Conservation (phyloP, 2,888 invertebrate genomes). For the Lymantria dispar region DNA sequence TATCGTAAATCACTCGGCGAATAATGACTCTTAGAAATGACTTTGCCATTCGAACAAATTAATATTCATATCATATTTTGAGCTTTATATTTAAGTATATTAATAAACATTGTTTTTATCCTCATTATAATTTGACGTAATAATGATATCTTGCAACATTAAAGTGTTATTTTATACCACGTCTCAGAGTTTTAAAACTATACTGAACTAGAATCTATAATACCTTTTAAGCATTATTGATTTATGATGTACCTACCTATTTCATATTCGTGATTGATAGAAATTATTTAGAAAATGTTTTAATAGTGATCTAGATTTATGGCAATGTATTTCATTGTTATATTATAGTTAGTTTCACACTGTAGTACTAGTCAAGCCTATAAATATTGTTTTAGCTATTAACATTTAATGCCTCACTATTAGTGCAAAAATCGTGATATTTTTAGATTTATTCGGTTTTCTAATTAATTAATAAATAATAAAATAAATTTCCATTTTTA, state of each 20-base stretch:
- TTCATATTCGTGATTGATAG: too few relatives aligned
- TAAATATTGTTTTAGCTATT: conserved; percentile 15
- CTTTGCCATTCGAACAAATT: neutral
- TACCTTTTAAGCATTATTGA: too few relatives aligned
- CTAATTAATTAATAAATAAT: too few relatives aligned
- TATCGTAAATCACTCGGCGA: neutral
- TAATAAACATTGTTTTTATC: neutral
- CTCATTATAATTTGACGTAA: neutral
- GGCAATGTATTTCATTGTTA: conserved; percentile 39
- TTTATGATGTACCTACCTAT: too few relatives aligned
- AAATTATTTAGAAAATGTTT: conserved; percentile 35
- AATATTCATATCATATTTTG: neutral
- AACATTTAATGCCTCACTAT: conserved; percentile 13
- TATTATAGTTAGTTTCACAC: conserved; percentile 28
- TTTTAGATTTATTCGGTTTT: too few relatives aligned
- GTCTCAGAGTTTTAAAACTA: too few relatives aligned
- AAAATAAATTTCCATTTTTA: too few relatives aligned
- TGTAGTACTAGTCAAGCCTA: conserved; percentile 14
- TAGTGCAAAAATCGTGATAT: neutral
- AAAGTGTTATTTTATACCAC: too few relatives aligned
- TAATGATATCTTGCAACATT: neutral
- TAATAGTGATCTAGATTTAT: conserved; percentile 39
- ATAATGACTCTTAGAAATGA: neutral
- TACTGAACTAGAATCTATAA: too few relatives aligned
- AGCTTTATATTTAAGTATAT: neutral